Percentiles rank a stretch among this genome's conserved stretches.
Evolutionary conservation across 2,113 vertebrate species (phyloP).

Genomic region (Phaethon lepturus): DNA sequence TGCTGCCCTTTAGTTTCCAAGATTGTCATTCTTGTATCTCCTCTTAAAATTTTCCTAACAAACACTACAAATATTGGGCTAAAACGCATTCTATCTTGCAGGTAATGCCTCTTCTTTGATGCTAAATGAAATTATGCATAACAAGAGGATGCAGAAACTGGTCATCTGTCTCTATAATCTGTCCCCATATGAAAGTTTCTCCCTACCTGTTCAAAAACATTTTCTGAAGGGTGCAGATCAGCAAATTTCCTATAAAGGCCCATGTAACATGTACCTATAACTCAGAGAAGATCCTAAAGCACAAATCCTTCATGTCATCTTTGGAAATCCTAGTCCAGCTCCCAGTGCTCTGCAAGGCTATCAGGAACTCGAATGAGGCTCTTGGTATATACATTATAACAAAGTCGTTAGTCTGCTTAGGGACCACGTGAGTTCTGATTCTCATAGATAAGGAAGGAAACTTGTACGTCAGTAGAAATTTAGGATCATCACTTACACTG

Average conservation of each 20-base stretch:
- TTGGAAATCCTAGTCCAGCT: not conserved
- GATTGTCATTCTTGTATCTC: not conserved
- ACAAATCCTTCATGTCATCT: not conserved
- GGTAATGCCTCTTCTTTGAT: not conserved
- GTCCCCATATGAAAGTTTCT: not conserved
- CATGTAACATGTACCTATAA: not conserved
- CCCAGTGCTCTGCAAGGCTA: not conserved
- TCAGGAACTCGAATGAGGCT: not conserved
- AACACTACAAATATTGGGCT: not conserved
- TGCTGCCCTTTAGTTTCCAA: not conserved
- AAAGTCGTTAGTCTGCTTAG: not conserved
- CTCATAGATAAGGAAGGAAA: not conserved
- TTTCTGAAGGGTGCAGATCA: not conserved
- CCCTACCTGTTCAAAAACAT: not conserved
- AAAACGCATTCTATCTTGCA: not conserved
- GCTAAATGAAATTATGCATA: not conserved
- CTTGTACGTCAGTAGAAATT: not conserved
- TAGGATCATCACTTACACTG: not conserved
- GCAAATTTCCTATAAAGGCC: not conserved
- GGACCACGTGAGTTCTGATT: not conserved
- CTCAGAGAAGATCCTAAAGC: not conserved
- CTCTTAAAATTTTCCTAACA: not conserved
- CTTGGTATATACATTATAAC: not conserved
- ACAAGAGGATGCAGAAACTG: not conserved
- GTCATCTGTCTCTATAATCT: not conserved